phyloP scores from a whole-genome alignment of 35 echinoderm and acorn worm genomes.

The Patiria miniata region DNA sequence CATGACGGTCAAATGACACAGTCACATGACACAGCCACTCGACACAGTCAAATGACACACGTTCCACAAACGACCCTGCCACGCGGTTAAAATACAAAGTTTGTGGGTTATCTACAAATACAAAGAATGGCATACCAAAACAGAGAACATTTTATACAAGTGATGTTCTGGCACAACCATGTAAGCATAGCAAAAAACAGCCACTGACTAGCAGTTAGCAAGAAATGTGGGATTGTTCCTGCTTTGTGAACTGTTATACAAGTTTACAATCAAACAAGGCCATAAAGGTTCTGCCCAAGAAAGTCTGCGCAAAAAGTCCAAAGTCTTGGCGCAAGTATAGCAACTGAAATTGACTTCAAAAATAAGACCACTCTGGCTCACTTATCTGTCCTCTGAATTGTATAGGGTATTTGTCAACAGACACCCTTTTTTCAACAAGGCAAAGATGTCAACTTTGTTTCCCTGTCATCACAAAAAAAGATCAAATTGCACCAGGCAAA shows the following conservation, averaged over 20 bases:
- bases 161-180: not conserved
- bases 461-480: too few species aligned
- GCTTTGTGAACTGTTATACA: not conserved
- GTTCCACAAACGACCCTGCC: not conserved
- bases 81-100: not conserved
- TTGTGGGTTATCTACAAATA: not conserved
- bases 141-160: not conserved
- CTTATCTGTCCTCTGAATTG: too few species aligned
- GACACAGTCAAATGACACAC: not conserved
- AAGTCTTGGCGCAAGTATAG: too few species aligned
- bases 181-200: not conserved
- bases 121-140: not conserved
- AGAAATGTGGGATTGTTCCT: not conserved
- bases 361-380: too few species aligned
- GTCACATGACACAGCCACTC: constrained; percentile 7
- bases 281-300: too few species aligned
- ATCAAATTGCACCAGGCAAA: too few species aligned
- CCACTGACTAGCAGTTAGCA: constrained; percentile 11
- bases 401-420: too few species aligned
- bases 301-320: too few species aligned
- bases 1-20: constrained; percentile 1
- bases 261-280: too few species aligned
- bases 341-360: too few species aligned
- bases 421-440: too few species aligned
- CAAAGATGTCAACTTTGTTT: too few species aligned